phyloP scores from a whole-genome alignment of 2,888 invertebrate genomes.

The Drosophila melanosoma region DNA sequence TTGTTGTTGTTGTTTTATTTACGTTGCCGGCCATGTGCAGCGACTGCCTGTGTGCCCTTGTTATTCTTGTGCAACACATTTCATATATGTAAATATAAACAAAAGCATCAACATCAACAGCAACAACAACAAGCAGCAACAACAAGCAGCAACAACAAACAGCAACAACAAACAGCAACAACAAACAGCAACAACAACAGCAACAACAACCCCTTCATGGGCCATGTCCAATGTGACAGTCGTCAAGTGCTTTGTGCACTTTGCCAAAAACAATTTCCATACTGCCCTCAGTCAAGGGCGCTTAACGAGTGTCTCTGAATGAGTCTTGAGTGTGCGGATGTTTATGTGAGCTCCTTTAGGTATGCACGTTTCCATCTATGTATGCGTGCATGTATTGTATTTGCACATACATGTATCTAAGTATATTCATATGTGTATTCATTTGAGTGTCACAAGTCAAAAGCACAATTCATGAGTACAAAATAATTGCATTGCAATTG shows the following conservation, averaged over 20 bases:
- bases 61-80: constrained; percentile 57
- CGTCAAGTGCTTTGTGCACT: constrained; percentile 80
- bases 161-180: constrained; percentile 3
- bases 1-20: constrained; percentile 45
- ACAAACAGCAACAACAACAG: constrained; percentile 15
- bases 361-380: neutral
- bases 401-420: neutral
- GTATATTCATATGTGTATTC: constrained; percentile 32
- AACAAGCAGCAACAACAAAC: constrained; percentile 16
- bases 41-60: constrained; percentile 10
- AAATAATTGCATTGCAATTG: constrained; percentile 51
- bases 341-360: constrained; percentile 20
- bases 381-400: constrained; percentile 17
- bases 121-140: constrained; percentile 12
- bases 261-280: constrained; percentile 77
- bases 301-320: constrained; percentile 64
- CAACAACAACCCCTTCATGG: constrained; percentile 32
- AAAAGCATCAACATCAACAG: constrained; percentile 25
- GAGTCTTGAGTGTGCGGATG: constrained; percentile 36
- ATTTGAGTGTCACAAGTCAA: constrained; percentile 57
- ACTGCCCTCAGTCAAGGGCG: constrained; percentile 67
- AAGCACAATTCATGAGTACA: constrained; percentile 56
- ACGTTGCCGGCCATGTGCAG: constrained; percentile 26
- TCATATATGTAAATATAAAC: constrained; percentile 62
- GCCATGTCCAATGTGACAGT: constrained; percentile 61